Base-by-base conservation (phyloP, 2,113 vertebrate species). In the Eonycteris spelaea region DNA sequence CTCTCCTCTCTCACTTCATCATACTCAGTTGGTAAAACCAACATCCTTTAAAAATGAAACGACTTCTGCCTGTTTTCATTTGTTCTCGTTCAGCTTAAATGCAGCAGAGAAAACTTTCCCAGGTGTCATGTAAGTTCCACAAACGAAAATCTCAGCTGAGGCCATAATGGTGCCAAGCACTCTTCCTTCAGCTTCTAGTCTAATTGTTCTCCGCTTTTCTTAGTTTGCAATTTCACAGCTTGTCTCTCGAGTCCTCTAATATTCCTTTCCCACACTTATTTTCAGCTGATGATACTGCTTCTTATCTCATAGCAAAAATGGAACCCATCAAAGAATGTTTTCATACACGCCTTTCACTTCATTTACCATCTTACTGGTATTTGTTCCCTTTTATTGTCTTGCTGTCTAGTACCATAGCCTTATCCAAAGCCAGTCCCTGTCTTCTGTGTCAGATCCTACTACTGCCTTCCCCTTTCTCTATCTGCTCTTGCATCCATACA, bases 1-100 rank as follows among this genome's bases (percentile, higher is more conserved):
- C 1, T 19, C 5, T 70, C 13, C 40, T 53, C 7, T 74, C 22
- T 63, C 10, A 70, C n/a, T 35, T 86, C 53, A 33, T 94, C 68
- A 68, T 10, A 35, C 9, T 90, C 18, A n/a, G 26, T 40, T 59
- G 33, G 19, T 51, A 55, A 86, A 82, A 68, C 38, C 67, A 48
- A 45, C 77, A n/a, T 4, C n/a, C 35, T 83, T 0, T 21, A 14
- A n/a, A 38, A 48, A 2, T 5, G 6, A 22, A n/a, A 14, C n/a
- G n/a, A n/a, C 30, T 19, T 63, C 14, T 55, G 0, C 3, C 24
- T 28, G 0, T 14, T 15, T 14, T 7, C 5, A 7, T 3, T 22
- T 40, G 26, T 0, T 35, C 18, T 24, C 24, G 10, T 38, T 33
- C 59, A 79, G 22, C 24, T 86, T 75, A 57, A n/a, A 45, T 78